phyloP scores from a whole-genome alignment of 2,797 vertebrate species.

The Alfaro cultratus region DNA sequence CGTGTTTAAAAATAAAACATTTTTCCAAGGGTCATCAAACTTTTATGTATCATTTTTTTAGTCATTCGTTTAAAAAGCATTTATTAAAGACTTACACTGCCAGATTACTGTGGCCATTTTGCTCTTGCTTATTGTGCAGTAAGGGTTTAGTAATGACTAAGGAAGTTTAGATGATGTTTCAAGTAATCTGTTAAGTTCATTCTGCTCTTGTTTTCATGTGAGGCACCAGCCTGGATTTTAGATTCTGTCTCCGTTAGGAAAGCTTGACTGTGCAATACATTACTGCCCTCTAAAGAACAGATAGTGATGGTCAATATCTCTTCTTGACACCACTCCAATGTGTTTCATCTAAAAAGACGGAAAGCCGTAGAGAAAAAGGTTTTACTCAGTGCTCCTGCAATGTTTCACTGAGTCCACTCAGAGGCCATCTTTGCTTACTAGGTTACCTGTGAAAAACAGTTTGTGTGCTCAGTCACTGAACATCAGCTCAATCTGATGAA shows the following conservation, averaged over 20 bases:
- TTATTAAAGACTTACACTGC: no score
- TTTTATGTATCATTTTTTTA: neutral
- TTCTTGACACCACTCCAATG: conserved; percentile 18
- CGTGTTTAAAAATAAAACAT: neutral
- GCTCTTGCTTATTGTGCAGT: neutral
- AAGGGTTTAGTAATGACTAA: neutral
- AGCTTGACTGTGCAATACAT: conserved; percentile 22
- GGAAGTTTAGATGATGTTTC: conserved; percentile 18
- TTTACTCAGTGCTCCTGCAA: neutral
- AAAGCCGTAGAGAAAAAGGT: conserved; percentile 21
- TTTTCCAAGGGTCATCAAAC: neutral
- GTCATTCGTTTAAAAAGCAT: neutral
- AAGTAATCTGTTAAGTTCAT: conserved; percentile 24
- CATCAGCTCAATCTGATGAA: conserved; percentile 3
- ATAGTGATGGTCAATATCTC: conserved; percentile 9
- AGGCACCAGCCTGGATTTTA: conserved; percentile 17
- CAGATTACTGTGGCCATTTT: neutral
- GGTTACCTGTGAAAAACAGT: neutral
- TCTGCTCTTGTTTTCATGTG: conserved; percentile 4
- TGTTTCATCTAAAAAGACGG: conserved; percentile 5
- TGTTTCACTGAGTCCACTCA: conserved; percentile 13
- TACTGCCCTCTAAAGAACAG: conserved; percentile 11
- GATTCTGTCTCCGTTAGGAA: conserved; percentile 14
- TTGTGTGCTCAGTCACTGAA: neutral
- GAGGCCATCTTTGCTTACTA: conserved; percentile 9